These are phyloP conservation scores for Apeltes quadracus DNA, from an alignment of 2,113 vertebrate species.

Conservation along the genomic window DNA sequence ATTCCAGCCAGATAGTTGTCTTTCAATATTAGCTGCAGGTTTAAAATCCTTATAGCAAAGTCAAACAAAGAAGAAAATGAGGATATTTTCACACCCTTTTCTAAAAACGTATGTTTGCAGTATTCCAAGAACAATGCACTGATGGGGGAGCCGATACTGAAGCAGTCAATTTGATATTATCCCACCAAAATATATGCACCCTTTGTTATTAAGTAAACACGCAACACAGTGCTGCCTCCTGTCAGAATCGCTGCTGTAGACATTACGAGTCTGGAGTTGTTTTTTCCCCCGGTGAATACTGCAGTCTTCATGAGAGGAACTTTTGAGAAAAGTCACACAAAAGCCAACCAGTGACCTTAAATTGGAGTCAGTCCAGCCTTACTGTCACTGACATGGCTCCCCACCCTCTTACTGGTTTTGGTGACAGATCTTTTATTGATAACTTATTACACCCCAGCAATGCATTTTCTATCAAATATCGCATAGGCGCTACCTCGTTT, in stretches of 20 bases:
- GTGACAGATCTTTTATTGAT: no score
- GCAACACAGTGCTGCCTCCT: constrained; percentile 1
- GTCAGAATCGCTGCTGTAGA: constrained; percentile 47
- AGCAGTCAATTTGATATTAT: constrained; percentile 4
- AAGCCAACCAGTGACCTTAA: constrained; percentile 53
- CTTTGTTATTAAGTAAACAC: constrained; percentile 63
- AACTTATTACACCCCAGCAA: not conserved
- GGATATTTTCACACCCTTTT: not conserved
- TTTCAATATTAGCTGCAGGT: not conserved
- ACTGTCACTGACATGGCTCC: constrained; percentile 29
- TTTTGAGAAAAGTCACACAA: constrained; percentile 45
- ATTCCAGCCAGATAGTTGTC: not conserved
- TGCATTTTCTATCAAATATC: not conserved
- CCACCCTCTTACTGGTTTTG: constrained; percentile 25
- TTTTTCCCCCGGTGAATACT: constrained; percentile 10
- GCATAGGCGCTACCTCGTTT: not conserved
- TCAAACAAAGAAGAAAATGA: not conserved
- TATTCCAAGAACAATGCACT: constrained; percentile 14
- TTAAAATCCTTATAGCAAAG: not conserved
- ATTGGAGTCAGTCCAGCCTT: constrained; percentile 26
- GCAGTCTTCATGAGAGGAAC: not conserved
- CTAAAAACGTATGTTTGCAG: constrained; percentile 1
- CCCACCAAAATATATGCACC: constrained; percentile 29
- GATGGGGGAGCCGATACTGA: constrained; percentile 50
- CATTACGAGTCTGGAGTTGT: constrained; percentile 57